Conservation (phyloP, 2,797 vertebrate genomes). For the Argentina silus region DNA sequence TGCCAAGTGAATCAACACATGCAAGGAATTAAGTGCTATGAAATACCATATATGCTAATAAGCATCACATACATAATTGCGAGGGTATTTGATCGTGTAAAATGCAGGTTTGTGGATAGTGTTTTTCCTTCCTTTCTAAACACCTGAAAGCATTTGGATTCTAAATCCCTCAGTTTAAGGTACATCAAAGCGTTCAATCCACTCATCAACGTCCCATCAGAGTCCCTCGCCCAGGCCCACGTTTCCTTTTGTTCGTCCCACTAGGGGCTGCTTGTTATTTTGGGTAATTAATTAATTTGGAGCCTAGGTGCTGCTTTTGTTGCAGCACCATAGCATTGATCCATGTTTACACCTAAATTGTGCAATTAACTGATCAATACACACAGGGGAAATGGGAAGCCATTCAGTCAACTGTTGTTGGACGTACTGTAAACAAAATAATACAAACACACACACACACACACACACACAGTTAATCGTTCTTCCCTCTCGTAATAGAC, state of each 20-base stretch:
- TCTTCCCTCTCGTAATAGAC: constrained; percentile 1
- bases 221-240: neutral
- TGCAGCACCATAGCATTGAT: constrained; percentile 66
- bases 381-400: constrained; percentile 49
- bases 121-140: constrained; percentile 36
- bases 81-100: constrained; percentile 32
- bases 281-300: constrained; percentile 73
- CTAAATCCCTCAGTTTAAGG: neutral
- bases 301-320: constrained; percentile 57
- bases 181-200: too few species aligned
- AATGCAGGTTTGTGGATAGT: constrained; percentile 29
- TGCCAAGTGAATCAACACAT: constrained; percentile 27
- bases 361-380: constrained; percentile 77
- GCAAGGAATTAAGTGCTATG: constrained; percentile 32
- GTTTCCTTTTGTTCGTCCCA: constrained; percentile 49
- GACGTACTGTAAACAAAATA: constrained; percentile 51
- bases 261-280: constrained; percentile 55
- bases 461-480: neutral
- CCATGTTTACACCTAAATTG: constrained; percentile 72
- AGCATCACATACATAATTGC: constrained; percentile 28
- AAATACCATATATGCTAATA: constrained; percentile 27
- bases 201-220: constrained; percentile 8
- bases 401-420: constrained; percentile 64
- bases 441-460: constrained; percentile 2
- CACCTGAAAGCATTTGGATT: constrained; percentile 40